Conservation (phyloP, 2,888 invertebrate genomes). For the Heteromurus nitidus region DNA sequence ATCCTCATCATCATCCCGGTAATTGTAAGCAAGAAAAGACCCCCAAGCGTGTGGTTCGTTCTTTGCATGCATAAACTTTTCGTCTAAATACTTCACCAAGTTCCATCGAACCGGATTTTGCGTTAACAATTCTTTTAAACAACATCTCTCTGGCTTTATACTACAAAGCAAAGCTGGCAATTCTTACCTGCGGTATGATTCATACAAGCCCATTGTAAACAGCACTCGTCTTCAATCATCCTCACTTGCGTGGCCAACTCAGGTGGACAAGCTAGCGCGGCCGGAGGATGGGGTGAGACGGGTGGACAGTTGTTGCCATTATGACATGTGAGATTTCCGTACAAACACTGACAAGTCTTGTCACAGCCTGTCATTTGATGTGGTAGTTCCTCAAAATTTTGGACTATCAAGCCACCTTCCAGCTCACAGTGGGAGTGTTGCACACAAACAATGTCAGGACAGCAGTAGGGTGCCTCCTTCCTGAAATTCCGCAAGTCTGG, state of each 20-base stretch:
- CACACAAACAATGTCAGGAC: slow-evolving; percentile 86
- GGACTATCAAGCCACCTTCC: slow-evolving; percentile 80
- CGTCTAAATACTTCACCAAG: background rate
- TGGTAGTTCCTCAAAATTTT: slow-evolving; percentile 90
- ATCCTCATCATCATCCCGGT: background rate
- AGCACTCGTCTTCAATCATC: slow-evolving; percentile 87
- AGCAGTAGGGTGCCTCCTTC: slow-evolving; percentile 86
- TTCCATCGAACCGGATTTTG: slow-evolving; percentile 46
- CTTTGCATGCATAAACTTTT: background rate
- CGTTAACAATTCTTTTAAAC: slow-evolving; percentile 11
- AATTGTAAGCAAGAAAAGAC: background rate
- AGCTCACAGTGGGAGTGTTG: slow-evolving; percentile 89
- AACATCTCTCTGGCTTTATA: too few species aligned
- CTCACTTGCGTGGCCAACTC: slow-evolving; percentile 81
- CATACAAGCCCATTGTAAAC: slow-evolving; percentile 84
- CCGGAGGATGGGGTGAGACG: slow-evolving; percentile 85
- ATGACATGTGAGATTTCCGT: slow-evolving; percentile 90
- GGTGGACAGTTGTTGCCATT: slow-evolving; percentile 83
- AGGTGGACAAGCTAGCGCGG: slow-evolving; percentile 82
- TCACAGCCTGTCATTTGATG: slow-evolving; percentile 87
- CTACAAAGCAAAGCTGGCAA: too few species aligned
- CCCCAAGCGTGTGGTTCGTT: slow-evolving; percentile 2
- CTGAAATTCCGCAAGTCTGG: slow-evolving; percentile 84
- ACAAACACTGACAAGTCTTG: slow-evolving; percentile 87
- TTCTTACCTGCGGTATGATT: slow-evolving; percentile 60